These are phyloP conservation scores for Pterocles orientalis DNA, from an alignment of 2,113 vertebrate species.

Conservation along the genomic window DNA sequence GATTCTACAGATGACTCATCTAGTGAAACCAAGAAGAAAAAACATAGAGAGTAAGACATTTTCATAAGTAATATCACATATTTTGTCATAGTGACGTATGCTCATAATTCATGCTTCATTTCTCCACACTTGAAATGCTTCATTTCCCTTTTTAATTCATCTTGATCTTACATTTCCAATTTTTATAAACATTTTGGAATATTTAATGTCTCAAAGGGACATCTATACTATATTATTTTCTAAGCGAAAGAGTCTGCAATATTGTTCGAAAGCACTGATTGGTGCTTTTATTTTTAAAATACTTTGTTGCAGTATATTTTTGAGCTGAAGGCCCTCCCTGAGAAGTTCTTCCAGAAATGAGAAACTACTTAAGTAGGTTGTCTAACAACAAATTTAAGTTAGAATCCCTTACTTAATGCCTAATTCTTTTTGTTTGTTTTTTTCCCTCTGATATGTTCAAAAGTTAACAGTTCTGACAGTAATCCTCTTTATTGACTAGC, in stretches of 20 bases:
- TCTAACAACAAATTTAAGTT: background rate
- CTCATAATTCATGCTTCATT: background rate
- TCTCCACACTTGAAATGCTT: background rate
- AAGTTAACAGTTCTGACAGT: background rate
- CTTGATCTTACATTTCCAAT: background rate
- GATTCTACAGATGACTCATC: conserved; percentile 87
- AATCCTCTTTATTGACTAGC: background rate
- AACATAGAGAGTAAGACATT: conserved; percentile 86
- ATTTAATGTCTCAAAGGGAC: background rate
- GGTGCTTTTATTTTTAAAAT: background rate
- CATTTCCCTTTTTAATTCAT: background rate
- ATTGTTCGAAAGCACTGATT: background rate
- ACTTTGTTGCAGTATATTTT: background rate
- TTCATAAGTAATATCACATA: background rate
- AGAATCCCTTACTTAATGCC: background rate
- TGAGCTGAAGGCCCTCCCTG: background rate
- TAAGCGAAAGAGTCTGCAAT: background rate
- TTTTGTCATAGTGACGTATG: background rate
- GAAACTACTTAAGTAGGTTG: background rate
- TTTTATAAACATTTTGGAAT: background rate
- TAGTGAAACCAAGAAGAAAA: conserved; percentile 81
- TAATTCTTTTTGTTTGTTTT: background rate
- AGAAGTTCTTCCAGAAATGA: background rate
- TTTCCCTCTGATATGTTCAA: background rate
- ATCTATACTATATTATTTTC: background rate